A percentile compares a stretch with the other conserved stretches of the same genome.
Conservation (phyloP, 2,888 invertebrate species). For the Sicus ferrugineus region DNA sequence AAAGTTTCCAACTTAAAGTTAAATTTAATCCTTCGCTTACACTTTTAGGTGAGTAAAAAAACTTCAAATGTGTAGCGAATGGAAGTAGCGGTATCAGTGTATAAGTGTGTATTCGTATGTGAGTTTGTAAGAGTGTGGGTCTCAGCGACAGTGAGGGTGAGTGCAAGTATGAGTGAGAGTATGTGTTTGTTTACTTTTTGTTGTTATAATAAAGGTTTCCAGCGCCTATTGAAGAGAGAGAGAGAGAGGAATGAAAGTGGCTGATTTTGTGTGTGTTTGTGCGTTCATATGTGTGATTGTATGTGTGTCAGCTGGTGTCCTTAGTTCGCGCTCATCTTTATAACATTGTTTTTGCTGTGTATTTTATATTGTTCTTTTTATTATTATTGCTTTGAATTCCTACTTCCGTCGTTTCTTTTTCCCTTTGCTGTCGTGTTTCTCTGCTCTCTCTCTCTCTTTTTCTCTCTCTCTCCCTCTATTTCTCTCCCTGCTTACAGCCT, state of each 20-base stretch:
- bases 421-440: constrained; percentile 11
- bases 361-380: constrained; percentile 6
- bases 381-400: not conserved
- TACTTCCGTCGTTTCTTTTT: constrained; percentile 17
- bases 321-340: constrained; percentile 30
- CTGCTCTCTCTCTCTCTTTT: constrained; percentile 27
- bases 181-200: not conserved
- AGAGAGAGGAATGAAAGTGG: not conserved
- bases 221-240: not conserved
- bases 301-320: constrained; percentile 9
- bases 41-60: constrained; percentile 7
- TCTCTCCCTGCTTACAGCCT: not conserved
- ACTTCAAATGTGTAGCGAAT: not conserved
- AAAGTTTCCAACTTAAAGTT: constrained; percentile 28
- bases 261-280: not conserved
- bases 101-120: not conserved
- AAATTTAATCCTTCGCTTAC: constrained; percentile 26
- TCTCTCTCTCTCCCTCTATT: constrained; percentile 5
- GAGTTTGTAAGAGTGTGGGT: not conserved
- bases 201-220: not conserved
- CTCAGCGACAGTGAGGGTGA: not conserved
- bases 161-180: not conserved
- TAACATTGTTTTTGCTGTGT: constrained; percentile 27
- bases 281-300: constrained; percentile 4
- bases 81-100: not conserved